A percentile compares a stretch with the other conserved stretches of the same genome.
Evolutionary conservation across 1,140 invertebrate genomes (phyloP).

Genomic region (Drosophila biarmipes): DNA sequence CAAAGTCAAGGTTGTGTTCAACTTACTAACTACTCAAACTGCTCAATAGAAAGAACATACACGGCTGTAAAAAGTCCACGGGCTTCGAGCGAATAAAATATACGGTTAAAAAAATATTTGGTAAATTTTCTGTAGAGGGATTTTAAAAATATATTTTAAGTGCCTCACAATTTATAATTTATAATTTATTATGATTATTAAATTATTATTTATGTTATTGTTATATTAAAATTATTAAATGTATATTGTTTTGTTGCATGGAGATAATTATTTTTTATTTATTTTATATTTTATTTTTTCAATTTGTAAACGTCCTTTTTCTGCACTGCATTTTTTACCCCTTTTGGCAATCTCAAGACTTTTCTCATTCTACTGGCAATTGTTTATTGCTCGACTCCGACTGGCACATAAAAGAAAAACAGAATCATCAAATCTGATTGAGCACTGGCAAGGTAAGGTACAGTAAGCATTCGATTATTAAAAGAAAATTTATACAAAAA

Average conservation of each 20-base stretch:
- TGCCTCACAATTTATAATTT: background rate
- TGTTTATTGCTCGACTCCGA: conserved; percentile 36
- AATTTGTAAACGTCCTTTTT: background rate
- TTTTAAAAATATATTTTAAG: too few species aligned
- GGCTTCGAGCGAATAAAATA: background rate
- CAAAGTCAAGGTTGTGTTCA: conserved; percentile 69
- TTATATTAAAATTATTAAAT: too few species aligned
- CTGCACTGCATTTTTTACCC: conserved; percentile 3
- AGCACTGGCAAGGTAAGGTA: conserved; percentile 25
- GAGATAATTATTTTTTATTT: background rate
- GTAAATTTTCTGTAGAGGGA: too few species aligned
- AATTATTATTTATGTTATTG: too few species aligned
- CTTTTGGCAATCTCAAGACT: conserved; percentile 18
- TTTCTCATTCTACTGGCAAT: conserved; percentile 21
- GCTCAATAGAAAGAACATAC: conserved; percentile 11
- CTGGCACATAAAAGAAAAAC: conserved; percentile 46
- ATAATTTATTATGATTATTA: too few species aligned
- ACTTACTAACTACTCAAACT: conserved; percentile 19
- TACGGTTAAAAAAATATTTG: too few species aligned
- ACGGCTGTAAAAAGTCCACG: background rate
- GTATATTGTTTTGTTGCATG: too few species aligned
- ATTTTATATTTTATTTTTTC: background rate
- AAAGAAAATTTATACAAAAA: too few species aligned
- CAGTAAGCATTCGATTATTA: conserved; percentile 2
- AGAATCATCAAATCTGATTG: conserved; percentile 53